Evolutionary conservation across 2,888 invertebrate species (phyloP), one percentile per base, ranked within the genome.

Genomic region (Mystacides longicornis): DNA sequence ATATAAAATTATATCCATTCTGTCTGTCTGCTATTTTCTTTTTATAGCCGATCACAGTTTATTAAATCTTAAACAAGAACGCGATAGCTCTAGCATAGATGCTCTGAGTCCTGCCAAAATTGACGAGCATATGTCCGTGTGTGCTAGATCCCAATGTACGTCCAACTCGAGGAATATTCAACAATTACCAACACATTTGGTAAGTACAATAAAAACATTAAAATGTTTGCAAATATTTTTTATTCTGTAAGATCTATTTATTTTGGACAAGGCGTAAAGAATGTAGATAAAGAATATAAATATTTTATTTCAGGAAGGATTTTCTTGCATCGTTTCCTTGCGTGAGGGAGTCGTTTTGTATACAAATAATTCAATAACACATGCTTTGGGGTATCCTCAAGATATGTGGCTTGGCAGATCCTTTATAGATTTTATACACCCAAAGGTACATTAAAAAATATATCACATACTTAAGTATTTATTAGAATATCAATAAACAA

Each of bases 321-420:
- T 91, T 68, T 85, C 84, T 53, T 86, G 87, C 63, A 83, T 90
- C 0, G 85, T 92, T 61, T 90, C 91, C 1, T 86, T 92, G 85
- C 80, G 83, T 53, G 88, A 92, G 64, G 93, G 93, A 1, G 80
- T 88, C 1, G 86, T 93, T 0, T 75, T 91, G 64, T 87, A 86
- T 64, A 85, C 87, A 9, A 87, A 90, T 0, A 72, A 85, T 0
- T 81, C 81, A 48, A 73, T 91, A 50, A 83, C 83, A 0, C 70
- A 80, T 1, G 77, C 83, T 1, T 75, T 93, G 51, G 92, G 89
- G 1, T 93, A 85, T 66, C 86, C 89, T 0, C 83, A 84, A 62
- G 87, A 90, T 60, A 87, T 89, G 82, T 92, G 91, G 90, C 71
- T 87, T 27, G 92, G 91, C 2, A 78, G 89, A 51, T 88, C 89